Conservation (phyloP, 2,888 invertebrate genomes). For the Digitonthophagus gazella region DNA sequence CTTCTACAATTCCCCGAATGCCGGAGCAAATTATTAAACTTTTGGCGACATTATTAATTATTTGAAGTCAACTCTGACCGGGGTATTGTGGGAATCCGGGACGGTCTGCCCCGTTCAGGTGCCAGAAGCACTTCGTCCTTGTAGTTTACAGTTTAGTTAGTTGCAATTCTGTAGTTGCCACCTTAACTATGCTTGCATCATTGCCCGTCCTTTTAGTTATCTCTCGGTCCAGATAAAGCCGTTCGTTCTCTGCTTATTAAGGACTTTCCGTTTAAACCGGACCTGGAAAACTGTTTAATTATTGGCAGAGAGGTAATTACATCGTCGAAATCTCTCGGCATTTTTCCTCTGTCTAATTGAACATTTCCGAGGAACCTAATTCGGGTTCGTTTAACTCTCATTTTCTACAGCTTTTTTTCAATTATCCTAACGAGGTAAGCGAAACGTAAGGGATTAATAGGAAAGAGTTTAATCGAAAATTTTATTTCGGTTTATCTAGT, state of each 20-base stretch:
- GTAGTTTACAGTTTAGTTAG: background rate
- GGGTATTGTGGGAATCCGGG: background rate
- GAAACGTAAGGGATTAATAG: background rate
- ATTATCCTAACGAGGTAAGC: background rate
- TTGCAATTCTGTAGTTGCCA: background rate
- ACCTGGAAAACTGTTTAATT: background rate
- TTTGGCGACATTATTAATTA: background rate
- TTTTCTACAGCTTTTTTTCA: background rate
- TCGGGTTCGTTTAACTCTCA: background rate
- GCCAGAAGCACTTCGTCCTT: background rate
- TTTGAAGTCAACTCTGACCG: background rate
- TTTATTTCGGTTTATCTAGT: background rate
- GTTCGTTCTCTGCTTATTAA: background rate
- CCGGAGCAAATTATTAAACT: background rate
- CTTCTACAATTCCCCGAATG: background rate
- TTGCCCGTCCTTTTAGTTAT: background rate
- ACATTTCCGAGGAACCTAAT: background rate
- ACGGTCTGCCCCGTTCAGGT: background rate
- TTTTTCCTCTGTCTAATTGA: background rate
- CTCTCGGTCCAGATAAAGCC: background rate
- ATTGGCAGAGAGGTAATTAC: background rate
- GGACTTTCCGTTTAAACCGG: background rate
- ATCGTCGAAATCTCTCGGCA: background rate
- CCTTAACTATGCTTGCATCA: background rate
- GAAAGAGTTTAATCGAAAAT: background rate